phyloP scores from a whole-genome alignment of 2,888 invertebrate genomes.

The Lapara coniferarum region DNA sequence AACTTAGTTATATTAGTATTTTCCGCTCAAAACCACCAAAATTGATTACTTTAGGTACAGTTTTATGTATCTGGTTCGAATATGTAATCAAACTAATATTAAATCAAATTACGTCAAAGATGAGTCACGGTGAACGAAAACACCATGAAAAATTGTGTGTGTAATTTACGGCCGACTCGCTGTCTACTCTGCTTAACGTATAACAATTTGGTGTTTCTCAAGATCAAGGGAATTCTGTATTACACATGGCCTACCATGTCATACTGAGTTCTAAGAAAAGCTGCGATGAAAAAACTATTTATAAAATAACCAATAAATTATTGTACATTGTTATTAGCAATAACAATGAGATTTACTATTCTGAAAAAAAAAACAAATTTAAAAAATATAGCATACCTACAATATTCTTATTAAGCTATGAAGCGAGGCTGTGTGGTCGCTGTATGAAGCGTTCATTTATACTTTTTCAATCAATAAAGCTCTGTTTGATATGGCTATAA shows the following conservation, averaged over 20 bases:
- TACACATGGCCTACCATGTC: neutral
- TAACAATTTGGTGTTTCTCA: neutral
- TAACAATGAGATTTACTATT: too few relatives aligned
- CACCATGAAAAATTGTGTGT: neutral
- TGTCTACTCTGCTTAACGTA: constrained; percentile 7
- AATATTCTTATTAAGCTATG: too few relatives aligned
- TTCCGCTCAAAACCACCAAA: constrained; percentile 20
- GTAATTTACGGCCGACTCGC: constrained; percentile 1
- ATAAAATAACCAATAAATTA: too few relatives aligned
- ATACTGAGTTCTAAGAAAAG: neutral
- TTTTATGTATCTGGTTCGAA: neutral
- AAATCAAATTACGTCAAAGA: constrained; percentile 16
- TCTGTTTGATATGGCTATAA: too few relatives aligned
- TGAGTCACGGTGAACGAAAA: constrained; percentile 20
- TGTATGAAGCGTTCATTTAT: too few relatives aligned
- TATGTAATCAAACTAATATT: neutral
- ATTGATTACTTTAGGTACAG: constrained; percentile 6
- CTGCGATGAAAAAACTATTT: neutral
- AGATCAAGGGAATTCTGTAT: neutral
- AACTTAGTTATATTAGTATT: constrained; percentile 19
- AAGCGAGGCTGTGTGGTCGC: too few relatives aligned
- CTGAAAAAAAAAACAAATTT: too few relatives aligned
- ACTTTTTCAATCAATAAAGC: too few relatives aligned
- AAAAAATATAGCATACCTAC: too few relatives aligned
- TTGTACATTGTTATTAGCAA: too few relatives aligned